These are phyloP conservation scores for Phocoena sinus DNA, from an alignment of 2,113 vertebrate species.

Conservation along the genomic window DNA sequence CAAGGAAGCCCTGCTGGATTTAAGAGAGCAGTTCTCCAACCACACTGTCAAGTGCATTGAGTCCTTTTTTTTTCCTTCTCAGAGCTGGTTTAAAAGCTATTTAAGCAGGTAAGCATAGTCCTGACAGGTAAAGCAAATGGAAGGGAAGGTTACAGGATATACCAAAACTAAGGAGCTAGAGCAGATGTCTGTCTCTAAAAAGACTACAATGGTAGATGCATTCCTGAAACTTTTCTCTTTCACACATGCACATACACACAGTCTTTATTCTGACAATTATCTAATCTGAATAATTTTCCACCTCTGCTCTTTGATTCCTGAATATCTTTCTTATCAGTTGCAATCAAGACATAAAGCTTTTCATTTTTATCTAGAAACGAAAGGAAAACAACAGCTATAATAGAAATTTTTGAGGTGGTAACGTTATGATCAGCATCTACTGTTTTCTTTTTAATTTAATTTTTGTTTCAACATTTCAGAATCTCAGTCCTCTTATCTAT, in stretches of 20 bases:
- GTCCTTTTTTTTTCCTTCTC: not conserved
- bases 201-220: not conserved
- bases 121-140: not conserved
- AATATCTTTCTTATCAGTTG: not conserved
- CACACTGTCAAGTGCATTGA: not conserved
- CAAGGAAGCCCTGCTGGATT: not conserved
- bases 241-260: not conserved
- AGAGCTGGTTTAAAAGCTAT: not conserved
- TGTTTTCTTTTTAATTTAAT: not conserved
- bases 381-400: constrained; percentile 44
- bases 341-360: not conserved
- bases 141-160: not conserved
- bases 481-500: not conserved
- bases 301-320: not conserved
- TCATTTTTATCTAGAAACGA: not conserved
- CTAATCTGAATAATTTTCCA: not conserved
- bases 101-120: not conserved
- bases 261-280: not conserved
- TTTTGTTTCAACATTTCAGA: not conserved
- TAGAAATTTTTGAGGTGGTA: not conserved
- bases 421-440: not conserved
- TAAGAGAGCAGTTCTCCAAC: not conserved
- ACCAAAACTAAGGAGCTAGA: not conserved
- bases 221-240: not conserved
- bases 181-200: not conserved